Base-by-base conservation (phyloP, 2,113 vertebrate genomes). In the Protomyctophum bolini region DNA sequence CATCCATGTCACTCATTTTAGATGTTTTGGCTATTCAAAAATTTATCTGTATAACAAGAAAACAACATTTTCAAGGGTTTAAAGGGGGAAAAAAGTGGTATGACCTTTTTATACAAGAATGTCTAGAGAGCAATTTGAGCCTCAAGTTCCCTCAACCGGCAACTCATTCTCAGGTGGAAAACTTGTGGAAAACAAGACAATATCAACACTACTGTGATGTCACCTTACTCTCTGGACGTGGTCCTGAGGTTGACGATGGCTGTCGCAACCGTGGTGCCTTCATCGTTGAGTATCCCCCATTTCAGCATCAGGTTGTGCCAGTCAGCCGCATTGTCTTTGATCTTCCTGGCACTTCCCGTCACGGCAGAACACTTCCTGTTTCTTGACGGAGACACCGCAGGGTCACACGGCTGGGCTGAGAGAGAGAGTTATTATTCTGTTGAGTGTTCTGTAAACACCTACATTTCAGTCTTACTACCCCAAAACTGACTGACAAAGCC, bases 221-320 rank as follows among this genome's bases (percentile, higher is more conserved):
- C 11, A 6, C 92, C 94, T 93, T 89, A 96, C 95, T 88, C 58
- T 75, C 90, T 84, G 5, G 33, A 49, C 73, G 90, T 33, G 94
- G 84, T 84, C 86, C 93, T 76, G 4, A 93, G 77, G 88, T 96
- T 95, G 58, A 94, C 93, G 12, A 98, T 96, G 74, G 82, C 94
- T 47, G 81, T 92, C 0, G 94, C 95, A 0, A 41, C 70, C 1
- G 64, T 70, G 78, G 96, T 96, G 0, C 96, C 96, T 0, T 87
- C 81, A 0, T 96, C 90, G 6, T 91, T 98, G 52, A 96, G 90
- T 6, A 75, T 87, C 33, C 98, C 95, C 98, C 98, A 99, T 75
- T 93, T 94, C 79, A 95, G 82, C 67, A 96, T 94, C 79, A 98
- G 91, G 85, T 99, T 99, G 78, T 98, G 97, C 97, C 96, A 98